phyloP scores from a whole-genome alignment of 2,888 invertebrate species.

The Autographa pulchrina region DNA sequence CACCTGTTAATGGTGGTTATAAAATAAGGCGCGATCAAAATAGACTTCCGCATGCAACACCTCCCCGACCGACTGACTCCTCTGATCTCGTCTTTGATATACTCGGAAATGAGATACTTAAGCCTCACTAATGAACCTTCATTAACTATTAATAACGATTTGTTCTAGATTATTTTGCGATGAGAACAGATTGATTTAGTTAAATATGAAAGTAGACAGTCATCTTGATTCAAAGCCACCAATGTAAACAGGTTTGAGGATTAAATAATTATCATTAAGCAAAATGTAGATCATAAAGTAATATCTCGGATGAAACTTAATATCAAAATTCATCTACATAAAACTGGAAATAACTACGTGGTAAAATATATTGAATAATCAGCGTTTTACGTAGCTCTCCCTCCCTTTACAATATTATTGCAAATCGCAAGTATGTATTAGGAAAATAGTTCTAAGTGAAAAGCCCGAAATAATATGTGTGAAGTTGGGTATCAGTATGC shows the following conservation, averaged over 20 bases:
- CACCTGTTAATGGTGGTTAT: conserved; percentile 69
- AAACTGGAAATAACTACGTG: no score
- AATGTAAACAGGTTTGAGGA: background rate
- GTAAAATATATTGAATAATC: no score
- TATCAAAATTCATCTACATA: no score
- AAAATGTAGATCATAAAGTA: conserved; percentile 5
- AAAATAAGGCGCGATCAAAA: conserved; percentile 75
- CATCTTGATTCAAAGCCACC: background rate
- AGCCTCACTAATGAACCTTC: conserved; percentile 6
- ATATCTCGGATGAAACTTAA: no score
- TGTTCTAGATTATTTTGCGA: background rate
- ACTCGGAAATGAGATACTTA: conserved; percentile 3
- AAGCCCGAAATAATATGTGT: no score
- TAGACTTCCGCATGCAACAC: conserved; percentile 81
- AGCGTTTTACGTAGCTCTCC: no score
- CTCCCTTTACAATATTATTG: no score
- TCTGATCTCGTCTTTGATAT: conserved; percentile 50
- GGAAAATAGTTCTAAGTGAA: no score
- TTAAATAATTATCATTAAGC: background rate
- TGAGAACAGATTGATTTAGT: background rate
- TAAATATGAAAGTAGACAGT: background rate
- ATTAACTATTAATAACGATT: background rate
- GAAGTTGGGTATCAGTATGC: no score
- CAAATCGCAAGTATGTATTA: no score
- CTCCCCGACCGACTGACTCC: conserved; percentile 47